A percentile compares a stretch with the other conserved stretches of the same genome.
Conservation (phyloP, 2,113 vertebrate genomes). For the Mirza zaza region DNA sequence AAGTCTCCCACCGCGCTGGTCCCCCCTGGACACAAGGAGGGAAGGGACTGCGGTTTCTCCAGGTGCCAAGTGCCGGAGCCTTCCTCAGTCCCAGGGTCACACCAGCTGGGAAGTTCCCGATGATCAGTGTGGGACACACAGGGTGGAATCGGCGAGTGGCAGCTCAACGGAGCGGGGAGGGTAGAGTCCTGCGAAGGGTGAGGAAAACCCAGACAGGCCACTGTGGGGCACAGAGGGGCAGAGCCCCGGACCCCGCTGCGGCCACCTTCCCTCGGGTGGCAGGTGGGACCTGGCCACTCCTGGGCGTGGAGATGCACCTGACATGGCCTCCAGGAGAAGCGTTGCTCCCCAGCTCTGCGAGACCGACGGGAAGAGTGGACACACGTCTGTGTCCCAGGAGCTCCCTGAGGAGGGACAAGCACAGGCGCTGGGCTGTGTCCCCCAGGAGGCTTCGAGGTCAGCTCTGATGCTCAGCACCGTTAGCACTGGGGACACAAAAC, state of each 20-base stretch:
- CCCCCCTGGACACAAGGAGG: neutral
- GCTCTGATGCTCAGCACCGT: too few relatives aligned
- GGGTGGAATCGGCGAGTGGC: neutral
- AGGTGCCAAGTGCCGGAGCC: neutral
- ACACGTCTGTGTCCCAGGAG: neutral
- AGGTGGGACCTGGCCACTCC: neutral
- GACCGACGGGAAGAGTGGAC: too few relatives aligned
- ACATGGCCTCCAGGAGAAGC: neutral
- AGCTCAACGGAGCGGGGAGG: neutral
- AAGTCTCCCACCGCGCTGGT: rapidly evolving
- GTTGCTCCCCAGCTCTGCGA: neutral
- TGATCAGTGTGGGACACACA: neutral
- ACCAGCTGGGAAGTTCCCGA: neutral
- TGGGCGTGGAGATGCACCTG: neutral
- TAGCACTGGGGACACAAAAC: neutral
- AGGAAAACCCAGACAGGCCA: neutral
- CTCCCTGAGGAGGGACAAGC: too few relatives aligned
- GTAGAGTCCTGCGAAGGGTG: neutral
- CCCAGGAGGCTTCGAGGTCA: rapidly evolving
- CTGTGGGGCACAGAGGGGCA: neutral
- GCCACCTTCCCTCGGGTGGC: neutral
- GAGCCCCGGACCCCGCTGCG: too few relatives aligned
- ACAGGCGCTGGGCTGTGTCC: rapidly evolving
- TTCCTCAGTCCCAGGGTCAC: too few relatives aligned
- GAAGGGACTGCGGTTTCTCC: neutral